Evolutionary conservation across 2,797 vertebrate genomes (phyloP), one percentile per base, ranked within the genome.

Genomic region (Chelon labrosus): DNA sequence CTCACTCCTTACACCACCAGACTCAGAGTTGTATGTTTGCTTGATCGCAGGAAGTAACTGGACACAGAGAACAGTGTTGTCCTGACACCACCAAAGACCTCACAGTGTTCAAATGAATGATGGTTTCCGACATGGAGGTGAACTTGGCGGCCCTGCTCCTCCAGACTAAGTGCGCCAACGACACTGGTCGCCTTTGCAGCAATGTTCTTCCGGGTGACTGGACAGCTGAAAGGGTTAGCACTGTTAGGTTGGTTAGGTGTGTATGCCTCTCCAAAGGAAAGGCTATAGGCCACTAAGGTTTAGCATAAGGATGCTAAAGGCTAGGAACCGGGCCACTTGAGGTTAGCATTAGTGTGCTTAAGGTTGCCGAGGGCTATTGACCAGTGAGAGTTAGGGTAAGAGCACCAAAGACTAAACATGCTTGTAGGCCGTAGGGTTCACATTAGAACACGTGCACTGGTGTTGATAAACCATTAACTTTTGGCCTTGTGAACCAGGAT

Each of bases 181-280:
- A 85, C 84, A 86, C 71, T 76, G 49, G 71, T 85, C 50, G 65
- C 82, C 87, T 86, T 90, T 85, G 79, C 85, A 91, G 78, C 84
- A 56, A 92, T 93, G 77, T 88, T 79, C 88, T 93, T 93, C 90
- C 85, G 92, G 91, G 91, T 92, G 91, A 93, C 81, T 83, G 89
- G 89, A 68, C 85, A 77, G 80, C 90, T 91, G 85, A 91, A 88
- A 90, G 89, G 90, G 91, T 94, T 88, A 92, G 86, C 81, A 57
- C 82, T 73, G 84, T 85, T 91, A 88, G 89, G 85, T 83, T 35
- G 42, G 70, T 88, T 81, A 90, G 81, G 86, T 85, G 77, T 72
- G 74, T 86, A 86, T 70, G 82, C 75, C 56, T 70, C 53, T 73
- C 64, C 64, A 70, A 75, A 81, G 63, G 39, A 78, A 85, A 87